phyloP scores from a whole-genome alignment of 2,797 vertebrate genomes.

The Trichosurus vulpecula region DNA sequence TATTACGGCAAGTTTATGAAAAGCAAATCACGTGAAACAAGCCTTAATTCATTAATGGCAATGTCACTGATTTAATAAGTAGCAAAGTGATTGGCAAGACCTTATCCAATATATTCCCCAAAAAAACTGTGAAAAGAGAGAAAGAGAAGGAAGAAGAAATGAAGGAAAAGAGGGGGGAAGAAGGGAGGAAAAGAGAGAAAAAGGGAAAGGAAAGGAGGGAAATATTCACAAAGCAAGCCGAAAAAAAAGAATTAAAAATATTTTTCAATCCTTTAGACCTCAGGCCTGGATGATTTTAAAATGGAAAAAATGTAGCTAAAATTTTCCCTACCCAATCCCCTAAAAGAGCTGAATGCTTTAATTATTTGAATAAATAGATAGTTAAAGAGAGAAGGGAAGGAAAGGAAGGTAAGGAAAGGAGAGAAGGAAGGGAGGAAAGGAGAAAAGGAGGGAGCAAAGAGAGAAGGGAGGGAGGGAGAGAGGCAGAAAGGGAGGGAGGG shows the following conservation, averaged over 20 bases:
- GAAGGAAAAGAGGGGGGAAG: background rate
- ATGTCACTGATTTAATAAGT: no score
- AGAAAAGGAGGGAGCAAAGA: background rate
- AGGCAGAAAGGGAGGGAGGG: no score
- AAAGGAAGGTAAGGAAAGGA: background rate
- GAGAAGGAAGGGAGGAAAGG: slow-evolving; percentile 15
- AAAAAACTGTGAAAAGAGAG: background rate
- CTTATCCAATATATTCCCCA: no score
- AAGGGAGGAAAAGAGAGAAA: background rate
- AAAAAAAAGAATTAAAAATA: background rate
- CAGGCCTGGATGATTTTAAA: background rate
- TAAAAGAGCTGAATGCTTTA: background rate
- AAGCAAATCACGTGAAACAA: no score
- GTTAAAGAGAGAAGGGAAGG: slow-evolving; percentile 35
- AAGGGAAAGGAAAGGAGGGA: background rate
- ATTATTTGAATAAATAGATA: background rate
- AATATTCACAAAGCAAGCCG: slow-evolving; percentile 19
- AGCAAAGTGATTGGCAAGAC: no score
- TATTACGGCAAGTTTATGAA: no score
- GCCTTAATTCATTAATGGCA: no score
- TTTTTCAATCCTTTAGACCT: background rate
- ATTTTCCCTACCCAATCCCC: background rate
- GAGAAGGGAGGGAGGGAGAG: no score
- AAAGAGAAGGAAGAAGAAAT: no score
- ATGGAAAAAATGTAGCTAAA: no score